Evolutionary conservation across 2,888 invertebrate species (phyloP).

Genomic region (Magallana nippona): DNA sequence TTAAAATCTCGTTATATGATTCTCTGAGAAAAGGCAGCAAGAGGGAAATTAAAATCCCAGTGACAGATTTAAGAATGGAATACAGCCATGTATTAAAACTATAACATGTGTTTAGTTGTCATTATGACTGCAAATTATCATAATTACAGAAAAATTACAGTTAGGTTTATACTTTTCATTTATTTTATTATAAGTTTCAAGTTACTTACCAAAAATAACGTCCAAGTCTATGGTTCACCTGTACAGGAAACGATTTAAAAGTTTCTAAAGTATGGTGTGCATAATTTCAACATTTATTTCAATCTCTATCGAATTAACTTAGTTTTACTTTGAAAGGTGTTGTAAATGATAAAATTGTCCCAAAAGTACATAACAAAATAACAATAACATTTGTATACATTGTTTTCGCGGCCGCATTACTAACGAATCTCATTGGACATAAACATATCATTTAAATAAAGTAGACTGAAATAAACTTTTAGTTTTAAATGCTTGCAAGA

Average conservation of each 20-base stretch:
- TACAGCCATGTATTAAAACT: background rate
- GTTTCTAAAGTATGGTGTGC: background rate
- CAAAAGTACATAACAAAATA: no score
- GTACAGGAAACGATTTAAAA: background rate
- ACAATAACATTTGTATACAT: no score
- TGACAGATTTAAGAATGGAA: background rate
- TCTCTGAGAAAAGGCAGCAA: background rate
- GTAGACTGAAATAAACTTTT: no score
- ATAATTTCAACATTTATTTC: conserved; percentile 14
- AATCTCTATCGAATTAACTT: background rate
- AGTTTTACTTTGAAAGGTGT: background rate
- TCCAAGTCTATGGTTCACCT: background rate
- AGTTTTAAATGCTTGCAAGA: no score
- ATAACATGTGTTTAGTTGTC: background rate
- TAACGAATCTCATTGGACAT: no score
- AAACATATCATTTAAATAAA: no score
- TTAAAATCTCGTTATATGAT: conserved; percentile 13
- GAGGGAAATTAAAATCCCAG: background rate
- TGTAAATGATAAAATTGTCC: background rate
- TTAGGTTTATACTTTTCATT: no score
- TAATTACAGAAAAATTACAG: background rate
- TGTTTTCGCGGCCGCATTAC: no score
- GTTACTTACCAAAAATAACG: background rate
- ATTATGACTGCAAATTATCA: background rate
- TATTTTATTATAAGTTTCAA: no score